Base-by-base conservation (phyloP, 2,113 vertebrate species). In the Sylvilagus bachmani region DNA sequence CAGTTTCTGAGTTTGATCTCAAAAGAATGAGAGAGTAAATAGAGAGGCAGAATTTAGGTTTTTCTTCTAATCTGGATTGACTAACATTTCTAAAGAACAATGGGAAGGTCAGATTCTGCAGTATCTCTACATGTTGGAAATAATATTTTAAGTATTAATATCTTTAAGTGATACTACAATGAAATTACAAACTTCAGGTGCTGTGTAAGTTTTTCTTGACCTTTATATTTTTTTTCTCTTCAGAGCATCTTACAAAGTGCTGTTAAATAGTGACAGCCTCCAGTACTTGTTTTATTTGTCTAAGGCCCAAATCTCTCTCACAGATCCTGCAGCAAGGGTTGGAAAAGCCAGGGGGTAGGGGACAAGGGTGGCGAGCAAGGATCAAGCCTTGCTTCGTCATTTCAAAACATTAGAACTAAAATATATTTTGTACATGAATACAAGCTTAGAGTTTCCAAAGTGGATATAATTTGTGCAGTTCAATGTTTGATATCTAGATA, bases 381-480 rank as follows among this genome's bases (percentile, higher is more conserved):
- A 89, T 24, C n/a, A 71, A 91, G 51, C 3, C 69, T 91, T 75
- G 78, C 36, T 97, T 97, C 96, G 85, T 91, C 61, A 73, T 97
- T 97, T 86, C 89, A 97, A 93, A 94, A 84, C 80, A 95, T 88
- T 27, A 96, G 77, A 38, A 66, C 73, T 91, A 73, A 64, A 27
- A 97, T 97, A 91, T 75, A 93, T 90, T 93, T 89, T 79, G 75
- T 93, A 95, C 71, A 58, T 95, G 96, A 97, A 96, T 97, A 96
- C 73, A 96, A 97, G 95, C 36, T 10, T 27, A 94, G 82, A 75
- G 97, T 97, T 98, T 96, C 94, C 94, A 90, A 84, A 86, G 58
- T 86, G 93, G 61, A 83, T 95, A 85, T 92, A 96, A 98, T 97
- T 97, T 55, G 25, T 81, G 49, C 25, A 17, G 88, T 75, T 95